phyloP scores from a whole-genome alignment of 2,888 invertebrate species.

The Stenoptilia bipunctidactyla region DNA sequence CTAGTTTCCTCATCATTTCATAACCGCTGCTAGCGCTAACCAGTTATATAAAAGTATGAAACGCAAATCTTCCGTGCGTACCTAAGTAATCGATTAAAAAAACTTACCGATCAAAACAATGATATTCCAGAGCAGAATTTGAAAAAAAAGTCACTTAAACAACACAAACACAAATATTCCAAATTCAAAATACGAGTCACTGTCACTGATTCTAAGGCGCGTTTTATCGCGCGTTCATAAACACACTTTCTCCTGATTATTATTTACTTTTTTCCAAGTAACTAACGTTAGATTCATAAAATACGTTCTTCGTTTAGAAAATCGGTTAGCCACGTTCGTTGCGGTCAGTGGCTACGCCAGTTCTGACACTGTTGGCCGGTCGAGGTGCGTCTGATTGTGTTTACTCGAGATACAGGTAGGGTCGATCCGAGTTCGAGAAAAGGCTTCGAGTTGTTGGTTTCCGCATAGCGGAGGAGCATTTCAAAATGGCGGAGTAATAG shows the following conservation, averaged over 20 bases:
- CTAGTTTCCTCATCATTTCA: too few relatives aligned
- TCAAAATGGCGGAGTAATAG: conserved; percentile 43
- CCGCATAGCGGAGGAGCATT: conserved; percentile 37
- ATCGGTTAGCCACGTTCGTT: conserved; percentile 45
- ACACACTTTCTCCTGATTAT: background rate
- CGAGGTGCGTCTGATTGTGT: conserved; percentile 46
- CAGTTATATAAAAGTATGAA: too few relatives aligned
- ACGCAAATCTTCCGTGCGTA: too few relatives aligned
- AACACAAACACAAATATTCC: too few relatives aligned
- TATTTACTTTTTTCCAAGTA: background rate
- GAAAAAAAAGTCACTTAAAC: too few relatives aligned
- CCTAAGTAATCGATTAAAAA: too few relatives aligned
- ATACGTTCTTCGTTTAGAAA: background rate
- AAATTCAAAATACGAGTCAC: too few relatives aligned
- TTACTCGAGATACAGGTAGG: conserved; percentile 29
- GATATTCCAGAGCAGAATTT: too few relatives aligned
- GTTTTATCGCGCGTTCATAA: background rate
- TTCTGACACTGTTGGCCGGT: conserved; percentile 28
- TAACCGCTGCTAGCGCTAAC: too few relatives aligned
- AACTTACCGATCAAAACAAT: too few relatives aligned
- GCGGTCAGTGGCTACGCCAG: conserved; percentile 55
- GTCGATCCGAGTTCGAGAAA: conserved; percentile 33
- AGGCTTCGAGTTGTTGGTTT: conserved; percentile 35
- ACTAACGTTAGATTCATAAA: too few relatives aligned
- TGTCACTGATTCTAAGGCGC: background rate